Base-by-base conservation (phyloP, 2,113 vertebrate genomes). In the Ariopsis seemanni region DNA sequence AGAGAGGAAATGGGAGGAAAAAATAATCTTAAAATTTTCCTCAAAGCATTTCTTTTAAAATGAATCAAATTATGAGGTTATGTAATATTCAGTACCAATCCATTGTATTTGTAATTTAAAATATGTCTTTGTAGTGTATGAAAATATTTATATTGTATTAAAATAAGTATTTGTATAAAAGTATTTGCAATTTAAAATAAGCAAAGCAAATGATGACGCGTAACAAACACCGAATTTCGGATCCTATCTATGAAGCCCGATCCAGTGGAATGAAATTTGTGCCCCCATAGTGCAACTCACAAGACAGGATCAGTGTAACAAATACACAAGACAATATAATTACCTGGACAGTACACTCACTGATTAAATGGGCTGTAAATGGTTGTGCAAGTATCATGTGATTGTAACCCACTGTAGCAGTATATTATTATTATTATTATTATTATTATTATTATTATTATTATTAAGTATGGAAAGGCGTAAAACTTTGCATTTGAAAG, bases 271-370 rank as follows among this genome's bases (percentile, higher is more conserved):
- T 48, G 48, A 77, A 77, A 52, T 52, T 20, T 77, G 42, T 52
- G 42, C 72, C 72, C 72, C 10, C 48, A 77, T n/a, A 17, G 77
- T 18, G n/a, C 25, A 30, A 79, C 77, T 18, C 18, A n/a, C 52
- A 55, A 34, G 78, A 58, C 55, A 8, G 17, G 15, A 80, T 80
- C 78, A 58, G n/a, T 14, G 1, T 22, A 80, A 80, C 60, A 80
- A 80, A 80, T 58, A 80, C 55, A 34, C 55, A 80, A 80, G 52
- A 57, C 53, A 18, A 17, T 4, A 58, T 57, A 80, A 80, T 80
- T 80, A 30, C 17, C 27, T 34, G 0, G 30, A 34, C 78, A 58
- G 5, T 58, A 1, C 42, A 52, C 42, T 18, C 7, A 4, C 7
- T 79, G 55, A 79, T 2, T 79, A 79, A 57, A 79, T 30, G 15